phyloP scores from a whole-genome alignment of 1,140 invertebrate species.

The Drosophila littoralis region DNA sequence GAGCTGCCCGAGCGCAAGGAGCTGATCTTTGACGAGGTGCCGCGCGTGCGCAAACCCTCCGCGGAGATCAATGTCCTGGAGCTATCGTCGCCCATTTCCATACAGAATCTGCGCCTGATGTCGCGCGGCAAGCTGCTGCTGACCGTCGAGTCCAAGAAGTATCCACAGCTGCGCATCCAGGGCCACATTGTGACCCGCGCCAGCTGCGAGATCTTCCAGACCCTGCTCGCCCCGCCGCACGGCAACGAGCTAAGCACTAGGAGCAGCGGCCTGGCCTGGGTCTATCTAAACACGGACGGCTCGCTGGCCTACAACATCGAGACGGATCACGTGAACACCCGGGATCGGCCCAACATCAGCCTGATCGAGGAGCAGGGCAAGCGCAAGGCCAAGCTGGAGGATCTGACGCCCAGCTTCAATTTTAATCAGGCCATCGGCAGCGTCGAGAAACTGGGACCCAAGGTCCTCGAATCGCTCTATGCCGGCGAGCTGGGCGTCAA shows the following conservation, averaged over 20 bases:
- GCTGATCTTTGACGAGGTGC: constrained; percentile 88
- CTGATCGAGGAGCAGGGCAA: constrained; percentile 89
- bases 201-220: constrained; percentile 92
- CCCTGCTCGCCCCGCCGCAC: constrained; percentile 85
- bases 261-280: constrained; percentile 90
- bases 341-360: constrained; percentile 88
- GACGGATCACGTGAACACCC: constrained; percentile 86
- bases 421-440: constrained; percentile 89
- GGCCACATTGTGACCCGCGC: constrained; percentile 89
- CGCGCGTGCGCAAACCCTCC: constrained; percentile 88
- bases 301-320: constrained; percentile 89
- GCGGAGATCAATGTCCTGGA: constrained; percentile 90
- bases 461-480: constrained; percentile 91
- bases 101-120: constrained; percentile 89
- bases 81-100: constrained; percentile 89
- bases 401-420: constrained; percentile 87
- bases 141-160: constrained; percentile 87
- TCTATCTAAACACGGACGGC: constrained; percentile 91
- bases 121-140: constrained; percentile 89
- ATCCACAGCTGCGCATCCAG: constrained; percentile 87
- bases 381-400: constrained; percentile 88
- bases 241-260: constrained; percentile 82
- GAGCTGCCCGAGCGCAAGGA: constrained; percentile 89
- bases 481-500: constrained; percentile 91
- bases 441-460: constrained; percentile 87